Conservation (phyloP, 2,888 invertebrate genomes). For the Eristalinus aeneus region DNA sequence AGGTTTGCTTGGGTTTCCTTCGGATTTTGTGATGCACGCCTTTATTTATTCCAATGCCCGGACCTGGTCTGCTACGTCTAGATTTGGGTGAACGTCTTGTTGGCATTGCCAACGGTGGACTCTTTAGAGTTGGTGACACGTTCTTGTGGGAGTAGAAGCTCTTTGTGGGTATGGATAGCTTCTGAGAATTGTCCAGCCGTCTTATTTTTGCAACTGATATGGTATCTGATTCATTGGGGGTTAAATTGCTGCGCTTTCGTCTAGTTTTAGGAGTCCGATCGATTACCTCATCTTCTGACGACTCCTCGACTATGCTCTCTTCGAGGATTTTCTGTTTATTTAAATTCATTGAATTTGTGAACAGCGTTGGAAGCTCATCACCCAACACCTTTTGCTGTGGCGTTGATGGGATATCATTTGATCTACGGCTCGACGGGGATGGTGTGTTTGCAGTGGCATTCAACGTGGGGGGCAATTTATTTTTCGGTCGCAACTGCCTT, state of each 20-base stretch:
- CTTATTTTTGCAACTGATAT: slow-evolving; percentile 68
- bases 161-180: slow-evolving; percentile 72
- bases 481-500: slow-evolving; percentile 27
- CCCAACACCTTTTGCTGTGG: slow-evolving; percentile 30
- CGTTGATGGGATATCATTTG: slow-evolving; percentile 3
- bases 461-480: slow-evolving; percentile 38
- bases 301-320: slow-evolving; percentile 39
- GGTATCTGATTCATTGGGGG: background rate
- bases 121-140: background rate
- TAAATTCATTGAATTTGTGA: slow-evolving; percentile 76
- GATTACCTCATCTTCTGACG: slow-evolving; percentile 52
- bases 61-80: background rate
- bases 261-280: background rate
- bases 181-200: slow-evolving; percentile 47
- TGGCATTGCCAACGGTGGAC: background rate
- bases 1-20: slow-evolving; percentile 59
- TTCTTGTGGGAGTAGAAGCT: slow-evolving; percentile 74
- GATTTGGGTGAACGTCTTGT: background rate
- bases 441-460: slow-evolving; percentile 58
- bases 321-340: slow-evolving; percentile 67
- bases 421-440: slow-evolving; percentile 11
- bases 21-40: slow-evolving; percentile 78
- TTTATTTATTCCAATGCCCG: slow-evolving; percentile 73
- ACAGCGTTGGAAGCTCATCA: slow-evolving; percentile 75
- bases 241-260: slow-evolving; percentile 66